phyloP scores from a whole-genome alignment of 2,113 vertebrate genomes.

The Anas platyrhynchos region DNA sequence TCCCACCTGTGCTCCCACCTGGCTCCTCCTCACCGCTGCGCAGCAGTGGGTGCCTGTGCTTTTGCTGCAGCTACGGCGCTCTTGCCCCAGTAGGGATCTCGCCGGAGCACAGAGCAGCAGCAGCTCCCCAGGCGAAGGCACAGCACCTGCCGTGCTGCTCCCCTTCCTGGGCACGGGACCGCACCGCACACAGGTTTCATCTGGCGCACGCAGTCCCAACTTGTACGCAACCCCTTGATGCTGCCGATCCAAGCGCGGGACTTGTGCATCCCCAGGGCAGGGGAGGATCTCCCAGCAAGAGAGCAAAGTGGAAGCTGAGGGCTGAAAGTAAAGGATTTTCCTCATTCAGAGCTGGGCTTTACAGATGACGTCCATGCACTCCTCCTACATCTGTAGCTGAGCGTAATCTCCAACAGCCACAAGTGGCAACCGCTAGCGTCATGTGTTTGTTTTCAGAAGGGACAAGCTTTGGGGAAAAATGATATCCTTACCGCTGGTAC shows the following conservation, averaged over 20 bases:
- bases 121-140: background rate
- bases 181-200: accelerated
- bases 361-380: background rate
- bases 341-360: background rate
- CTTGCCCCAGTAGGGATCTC: background rate
- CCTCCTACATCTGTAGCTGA: background rate
- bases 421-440: background rate
- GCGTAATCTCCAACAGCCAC: background rate
- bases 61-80: background rate
- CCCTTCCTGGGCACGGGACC: background rate
- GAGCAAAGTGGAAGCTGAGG: background rate
- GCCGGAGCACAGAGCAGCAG: accelerated
- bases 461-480: background rate
- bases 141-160: background rate
- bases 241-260: background rate
- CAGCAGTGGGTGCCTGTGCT: accelerated
- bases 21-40: background rate
- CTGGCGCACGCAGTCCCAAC: background rate
- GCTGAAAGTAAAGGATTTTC: background rate
- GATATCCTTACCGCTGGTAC: accelerated
- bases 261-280: accelerated
- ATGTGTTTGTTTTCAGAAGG: background rate
- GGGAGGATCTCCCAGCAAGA: background rate
- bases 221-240: accelerated
- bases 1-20: background rate